Conservation (phyloP, 2,113 vertebrate species). For the Rostratula benghalensis region DNA sequence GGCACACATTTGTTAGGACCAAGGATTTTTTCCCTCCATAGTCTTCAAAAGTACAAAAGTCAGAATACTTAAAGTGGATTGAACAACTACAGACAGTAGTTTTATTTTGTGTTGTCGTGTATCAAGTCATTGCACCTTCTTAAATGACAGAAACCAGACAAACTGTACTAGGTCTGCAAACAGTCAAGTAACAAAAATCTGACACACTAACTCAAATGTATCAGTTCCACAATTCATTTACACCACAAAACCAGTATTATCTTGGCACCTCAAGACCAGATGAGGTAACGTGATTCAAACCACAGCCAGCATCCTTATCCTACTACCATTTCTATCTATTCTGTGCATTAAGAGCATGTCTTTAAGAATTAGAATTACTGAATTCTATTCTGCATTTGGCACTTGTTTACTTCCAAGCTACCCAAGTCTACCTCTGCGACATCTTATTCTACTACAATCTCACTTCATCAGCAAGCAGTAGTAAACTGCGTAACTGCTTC, state of each 20-base stretch:
- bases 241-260: neutral
- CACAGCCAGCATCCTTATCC: neutral
- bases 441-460: neutral
- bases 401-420: neutral
- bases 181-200: neutral
- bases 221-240: neutral
- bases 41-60: neutral
- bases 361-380: neutral
- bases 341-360: neutral
- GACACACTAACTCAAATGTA: neutral
- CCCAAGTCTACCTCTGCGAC: too few relatives aligned
- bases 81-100: neutral
- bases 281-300: neutral
- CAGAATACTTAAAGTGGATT: neutral
- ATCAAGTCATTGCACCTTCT: fast-evolving
- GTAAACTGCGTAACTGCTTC: neutral
- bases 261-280: neutral
- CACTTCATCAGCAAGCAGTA: neutral
- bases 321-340: neutral
- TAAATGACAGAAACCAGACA: neutral
- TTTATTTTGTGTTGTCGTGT: neutral
- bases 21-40: neutral
- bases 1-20: neutral
- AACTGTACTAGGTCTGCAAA: neutral
- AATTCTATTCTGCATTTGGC: neutral